Evolutionary conservation across 2,797 vertebrate species (phyloP), one percentile per base, ranked within the genome.

Genomic region (Bufotes viridis): DNA sequence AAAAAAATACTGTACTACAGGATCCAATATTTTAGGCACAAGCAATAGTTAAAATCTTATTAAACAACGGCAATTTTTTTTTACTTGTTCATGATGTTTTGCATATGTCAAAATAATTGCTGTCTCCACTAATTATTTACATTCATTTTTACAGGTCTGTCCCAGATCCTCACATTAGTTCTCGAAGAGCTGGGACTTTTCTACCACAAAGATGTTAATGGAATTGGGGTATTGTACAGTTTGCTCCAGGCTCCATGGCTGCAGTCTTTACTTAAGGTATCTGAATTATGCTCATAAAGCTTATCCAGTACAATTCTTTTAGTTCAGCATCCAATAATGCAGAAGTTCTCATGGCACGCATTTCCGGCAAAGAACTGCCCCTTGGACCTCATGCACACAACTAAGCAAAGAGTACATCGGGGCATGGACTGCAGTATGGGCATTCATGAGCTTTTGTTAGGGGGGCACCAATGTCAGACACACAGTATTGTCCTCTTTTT

Each of bases 261-360:
- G 85, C 97, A 96, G 93, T 97, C 97, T 0, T 95, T 99, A 90
- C 93, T 99, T 3, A 98, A 97, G 97, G 98, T 99, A 90, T 67
- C 17, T 51, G 9, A 15, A 2, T 61, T 22, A n/a, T 42, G 70
- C 6, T 70, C 3, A 70, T 20, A 57, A 78, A 55, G 49, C 3
- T 22, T 51, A 51, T 53, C 10, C 6, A 3, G 29, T 14, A 42
- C 17, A 42, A 8, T 72, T 34, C 69, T 3, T 70, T 70, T 34
- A 29, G 29, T 29, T n/a, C 20, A 13, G 18, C 10, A 24, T 53
- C 10, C 12, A 55, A 78, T 24, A 78, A n/a, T 49, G 22, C 4
- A n/a, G 11, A 75, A 75, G 13, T n/a, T 51, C 72, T 51, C 1
- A n/a, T 13, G 7, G 34, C 9, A 51, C 72, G n/a, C 42, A 22